Percentiles rank a stretch among this genome's conserved stretches.
Evolutionary conservation across 2,113 vertebrate species (phyloP).

Genomic region (Stigmatopora argus): DNA sequence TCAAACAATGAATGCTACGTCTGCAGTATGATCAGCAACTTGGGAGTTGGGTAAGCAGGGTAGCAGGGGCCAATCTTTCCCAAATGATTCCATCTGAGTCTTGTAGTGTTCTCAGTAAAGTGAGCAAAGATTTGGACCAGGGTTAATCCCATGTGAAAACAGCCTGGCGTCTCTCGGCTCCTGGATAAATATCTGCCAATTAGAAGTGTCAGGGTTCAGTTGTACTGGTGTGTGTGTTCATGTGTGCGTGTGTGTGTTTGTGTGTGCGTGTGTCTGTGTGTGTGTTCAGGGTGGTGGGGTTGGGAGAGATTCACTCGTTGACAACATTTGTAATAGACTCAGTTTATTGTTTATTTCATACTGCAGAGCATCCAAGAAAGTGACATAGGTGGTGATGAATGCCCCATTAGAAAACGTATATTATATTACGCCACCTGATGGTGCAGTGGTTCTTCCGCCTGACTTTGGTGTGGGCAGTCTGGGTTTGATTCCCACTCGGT

Average conservation of each 20-base stretch:
- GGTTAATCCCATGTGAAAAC: constrained; percentile 70
- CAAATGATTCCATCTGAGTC: constrained; percentile 47
- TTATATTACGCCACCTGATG: no score
- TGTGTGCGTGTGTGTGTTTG: not conserved
- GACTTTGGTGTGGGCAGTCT: no score
- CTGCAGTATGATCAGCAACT: constrained; percentile 8
- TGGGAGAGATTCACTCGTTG: not conserved
- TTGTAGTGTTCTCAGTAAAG: constrained; percentile 46
- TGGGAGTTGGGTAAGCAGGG: constrained; percentile 36
- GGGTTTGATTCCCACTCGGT: no score
- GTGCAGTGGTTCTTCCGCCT: no score
- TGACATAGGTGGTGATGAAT: not conserved
- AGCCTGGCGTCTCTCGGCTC: constrained; percentile 49
- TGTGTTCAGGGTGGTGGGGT: not conserved
- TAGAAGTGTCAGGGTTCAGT: constrained; percentile 55
- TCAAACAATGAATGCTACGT: not conserved
- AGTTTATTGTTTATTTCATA: not conserved
- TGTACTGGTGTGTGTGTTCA: constrained; percentile 26
- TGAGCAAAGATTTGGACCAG: constrained; percentile 46
- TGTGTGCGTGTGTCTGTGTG: constrained; percentile 14
- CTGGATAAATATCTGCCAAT: constrained; percentile 61
- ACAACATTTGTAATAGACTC: not conserved
- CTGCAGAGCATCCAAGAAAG: not conserved
- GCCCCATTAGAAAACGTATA: not conserved
- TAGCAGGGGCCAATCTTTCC: constrained; percentile 38